These are phyloP conservation scores for Simalia tracyae DNA, from an alignment of 2,797 vertebrate species.

Conservation along the genomic window DNA sequence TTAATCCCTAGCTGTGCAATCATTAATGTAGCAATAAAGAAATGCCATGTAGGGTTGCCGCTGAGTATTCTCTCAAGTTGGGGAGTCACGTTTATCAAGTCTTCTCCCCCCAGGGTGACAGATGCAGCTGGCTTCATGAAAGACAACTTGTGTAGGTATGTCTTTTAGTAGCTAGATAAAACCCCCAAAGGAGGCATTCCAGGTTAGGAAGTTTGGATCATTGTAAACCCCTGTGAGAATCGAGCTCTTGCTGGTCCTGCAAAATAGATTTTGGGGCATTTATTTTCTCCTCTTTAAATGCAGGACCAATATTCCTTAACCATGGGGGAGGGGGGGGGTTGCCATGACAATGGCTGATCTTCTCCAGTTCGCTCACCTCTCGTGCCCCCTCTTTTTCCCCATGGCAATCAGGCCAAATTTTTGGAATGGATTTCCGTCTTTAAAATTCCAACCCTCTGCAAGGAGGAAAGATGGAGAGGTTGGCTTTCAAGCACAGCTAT, in stretches of 20 bases:
- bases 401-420: constrained; percentile 5
- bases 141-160: background rate
- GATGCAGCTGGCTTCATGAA: background rate
- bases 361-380: constrained; percentile 9
- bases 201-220: background rate
- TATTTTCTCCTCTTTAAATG: background rate
- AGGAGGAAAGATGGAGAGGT: background rate
- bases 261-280: constrained; percentile 5
- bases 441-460: background rate
- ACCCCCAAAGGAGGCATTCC: background rate
- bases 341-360: constrained; percentile 47
- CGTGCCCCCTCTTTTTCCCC: constrained; percentile 15
- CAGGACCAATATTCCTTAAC: constrained; percentile 51
- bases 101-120: background rate
- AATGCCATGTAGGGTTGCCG: background rate
- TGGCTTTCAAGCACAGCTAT: background rate
- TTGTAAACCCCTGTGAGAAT: background rate
- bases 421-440: background rate
- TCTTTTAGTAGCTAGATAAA: background rate
- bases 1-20: constrained; percentile 12
- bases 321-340: constrained; percentile 50
- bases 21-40: background rate
- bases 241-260: background rate
- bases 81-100: background rate
- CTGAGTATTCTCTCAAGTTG: background rate